Evolutionary conservation across 2,888 invertebrate genomes (phyloP).

Genomic region (Lithophane leautieri): DNA sequence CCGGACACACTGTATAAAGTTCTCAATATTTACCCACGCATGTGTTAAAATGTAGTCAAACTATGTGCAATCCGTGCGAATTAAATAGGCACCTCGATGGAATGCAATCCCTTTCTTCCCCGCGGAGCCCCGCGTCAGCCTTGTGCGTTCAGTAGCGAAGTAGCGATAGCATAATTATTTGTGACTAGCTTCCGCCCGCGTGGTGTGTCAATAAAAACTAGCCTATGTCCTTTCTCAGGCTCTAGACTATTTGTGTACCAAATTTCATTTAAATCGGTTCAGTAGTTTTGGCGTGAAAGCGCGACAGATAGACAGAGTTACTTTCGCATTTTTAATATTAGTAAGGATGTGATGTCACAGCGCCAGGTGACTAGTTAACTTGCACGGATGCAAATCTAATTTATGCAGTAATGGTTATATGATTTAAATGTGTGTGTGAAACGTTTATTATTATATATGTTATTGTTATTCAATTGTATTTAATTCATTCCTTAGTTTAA

Average conservation of each 20-base stretch:
- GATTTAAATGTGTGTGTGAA: neutral
- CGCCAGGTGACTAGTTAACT: neutral
- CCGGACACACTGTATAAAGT: no score
- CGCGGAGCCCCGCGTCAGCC: neutral
- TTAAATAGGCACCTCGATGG: neutral
- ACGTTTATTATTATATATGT: slow-evolving; percentile 9
- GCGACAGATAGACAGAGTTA: no score
- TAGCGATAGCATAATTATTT: neutral
- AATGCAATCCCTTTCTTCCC: neutral
- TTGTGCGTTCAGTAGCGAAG: neutral
- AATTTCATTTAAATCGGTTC: no score
- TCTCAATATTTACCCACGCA: neutral
- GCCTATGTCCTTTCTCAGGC: no score
- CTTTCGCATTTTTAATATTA: no score
- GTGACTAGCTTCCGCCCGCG: no score
- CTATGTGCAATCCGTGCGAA: neutral
- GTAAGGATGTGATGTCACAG: neutral
- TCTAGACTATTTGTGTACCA: no score
- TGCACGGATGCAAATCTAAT: neutral
- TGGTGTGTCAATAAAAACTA: no score
- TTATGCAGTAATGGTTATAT: neutral
- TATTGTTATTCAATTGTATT: slow-evolving; percentile 31
- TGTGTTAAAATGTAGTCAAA: neutral
- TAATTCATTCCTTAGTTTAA: slow-evolving; percentile 59
- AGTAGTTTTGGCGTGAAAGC: no score